A percentile compares a stretch with the other conserved stretches of the same genome.
These are phyloP conservation scores for Panzeria rudis DNA, from an alignment of 2,888 invertebrate species.

Conservation along the genomic window DNA sequence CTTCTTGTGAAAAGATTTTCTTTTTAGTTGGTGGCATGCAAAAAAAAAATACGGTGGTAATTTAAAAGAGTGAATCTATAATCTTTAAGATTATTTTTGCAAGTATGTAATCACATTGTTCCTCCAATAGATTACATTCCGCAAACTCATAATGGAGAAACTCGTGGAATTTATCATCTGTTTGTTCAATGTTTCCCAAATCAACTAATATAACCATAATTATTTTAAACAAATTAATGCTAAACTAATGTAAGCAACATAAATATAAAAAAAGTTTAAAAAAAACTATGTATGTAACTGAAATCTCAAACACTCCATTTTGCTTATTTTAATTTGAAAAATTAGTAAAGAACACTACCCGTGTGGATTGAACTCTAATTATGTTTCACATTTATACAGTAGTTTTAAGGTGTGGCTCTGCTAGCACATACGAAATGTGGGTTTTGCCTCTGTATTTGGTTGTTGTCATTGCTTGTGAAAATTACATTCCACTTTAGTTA, in stretches of 20 bases:
- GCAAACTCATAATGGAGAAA: too few relatives aligned
- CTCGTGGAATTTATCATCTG: too few relatives aligned
- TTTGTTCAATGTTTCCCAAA: too few relatives aligned
- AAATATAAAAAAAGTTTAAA: too few relatives aligned
- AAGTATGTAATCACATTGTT: too few relatives aligned
- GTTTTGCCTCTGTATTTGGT: neutral
- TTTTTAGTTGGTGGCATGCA: neutral
- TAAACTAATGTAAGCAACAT: too few relatives aligned
- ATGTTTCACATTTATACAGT: neutral
- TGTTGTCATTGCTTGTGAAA: neutral
- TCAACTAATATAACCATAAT: too few relatives aligned
- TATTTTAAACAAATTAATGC: too few relatives aligned
- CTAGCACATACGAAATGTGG: neutral
- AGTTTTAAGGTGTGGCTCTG: neutral
- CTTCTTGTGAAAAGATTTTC: constrained; percentile 22
- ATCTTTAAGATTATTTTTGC: too few relatives aligned
- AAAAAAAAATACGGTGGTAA: neutral
- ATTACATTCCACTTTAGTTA: neutral
- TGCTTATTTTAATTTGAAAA: neutral
- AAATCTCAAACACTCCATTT: too few relatives aligned
- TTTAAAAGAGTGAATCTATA: neutral
- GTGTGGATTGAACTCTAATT: neutral
- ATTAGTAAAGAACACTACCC: neutral
- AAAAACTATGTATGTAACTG: too few relatives aligned
- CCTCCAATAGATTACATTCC: too few relatives aligned